Conservation (phyloP, 2,797 vertebrate genomes). For the Ficedula albicollis region DNA sequence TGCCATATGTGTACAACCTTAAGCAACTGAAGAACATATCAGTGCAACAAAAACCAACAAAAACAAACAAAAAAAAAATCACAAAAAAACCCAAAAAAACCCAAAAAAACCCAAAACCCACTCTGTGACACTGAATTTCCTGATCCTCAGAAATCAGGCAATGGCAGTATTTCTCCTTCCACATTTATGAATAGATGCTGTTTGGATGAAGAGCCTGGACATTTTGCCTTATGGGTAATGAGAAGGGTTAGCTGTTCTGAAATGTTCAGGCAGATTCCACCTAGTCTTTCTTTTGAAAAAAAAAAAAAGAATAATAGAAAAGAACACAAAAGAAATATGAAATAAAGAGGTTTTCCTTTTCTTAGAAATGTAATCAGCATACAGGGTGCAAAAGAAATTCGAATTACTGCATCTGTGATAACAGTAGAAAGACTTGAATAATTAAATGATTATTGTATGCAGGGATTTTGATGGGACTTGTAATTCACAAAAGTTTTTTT, state of each 20-base stretch:
- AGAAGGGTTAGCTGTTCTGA: not conserved
- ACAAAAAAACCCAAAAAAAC: accelerated
- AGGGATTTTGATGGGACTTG: not conserved
- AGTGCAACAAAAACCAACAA: not conserved
- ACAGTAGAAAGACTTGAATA: conserved; percentile 36
- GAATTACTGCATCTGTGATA: conserved; percentile 1
- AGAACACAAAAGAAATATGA: not conserved
- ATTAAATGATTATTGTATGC: conserved; percentile 60
- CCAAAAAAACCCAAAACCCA: accelerated
- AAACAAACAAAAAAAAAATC: not conserved
- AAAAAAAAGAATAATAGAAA: not conserved
- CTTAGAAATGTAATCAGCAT: not conserved
- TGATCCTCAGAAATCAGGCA: not conserved
- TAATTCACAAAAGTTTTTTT: conserved; percentile 48
- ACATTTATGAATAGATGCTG: not conserved
- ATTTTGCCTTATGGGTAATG: not conserved
- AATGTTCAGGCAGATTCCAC: not conserved
- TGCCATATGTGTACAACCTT: not conserved
- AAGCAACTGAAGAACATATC: not conserved
- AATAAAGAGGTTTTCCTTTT: not conserved
- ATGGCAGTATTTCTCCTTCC: not conserved
- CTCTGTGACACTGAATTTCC: not conserved
- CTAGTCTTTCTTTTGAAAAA: not conserved
- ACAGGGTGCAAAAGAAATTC: not conserved
- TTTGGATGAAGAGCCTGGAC: not conserved